Evolutionary conservation across 2,888 invertebrate genomes (phyloP).

Genomic region (Apoda limacodes): DNA sequence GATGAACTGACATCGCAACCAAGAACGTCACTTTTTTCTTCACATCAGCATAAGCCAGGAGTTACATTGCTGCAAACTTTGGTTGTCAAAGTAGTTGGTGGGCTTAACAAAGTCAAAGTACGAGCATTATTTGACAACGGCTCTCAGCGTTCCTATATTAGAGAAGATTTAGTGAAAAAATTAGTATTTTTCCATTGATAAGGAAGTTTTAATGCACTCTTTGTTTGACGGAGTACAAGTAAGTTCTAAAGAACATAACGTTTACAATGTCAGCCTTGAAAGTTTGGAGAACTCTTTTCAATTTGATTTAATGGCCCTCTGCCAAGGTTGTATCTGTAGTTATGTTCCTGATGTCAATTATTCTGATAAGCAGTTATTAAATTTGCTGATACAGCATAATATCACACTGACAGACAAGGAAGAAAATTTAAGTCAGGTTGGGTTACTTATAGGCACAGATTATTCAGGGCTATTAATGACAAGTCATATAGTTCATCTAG

Average conservation of each 20-base stretch:
- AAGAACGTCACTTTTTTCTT: too few relatives aligned
- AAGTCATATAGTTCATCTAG: neutral
- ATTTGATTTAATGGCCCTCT: too few relatives aligned
- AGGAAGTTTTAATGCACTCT: too few relatives aligned
- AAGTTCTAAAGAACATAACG: neutral
- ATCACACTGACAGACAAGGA: neutral
- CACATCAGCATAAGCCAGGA: too few relatives aligned
- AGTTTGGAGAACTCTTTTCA: neutral
- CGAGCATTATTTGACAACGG: constrained; percentile 1
- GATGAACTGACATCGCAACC: too few relatives aligned
- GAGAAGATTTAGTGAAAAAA: neutral
- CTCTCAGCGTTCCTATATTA: neutral
- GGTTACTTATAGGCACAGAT: too few relatives aligned
- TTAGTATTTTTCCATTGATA: neutral
- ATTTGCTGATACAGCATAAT: neutral
- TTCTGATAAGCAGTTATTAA: too few relatives aligned
- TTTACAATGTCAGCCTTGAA: neutral
- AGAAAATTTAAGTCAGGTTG: too few relatives aligned
- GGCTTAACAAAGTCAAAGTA: too few relatives aligned
- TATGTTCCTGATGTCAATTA: neutral
- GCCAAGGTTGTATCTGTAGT: neutral
- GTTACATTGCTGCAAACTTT: too few relatives aligned
- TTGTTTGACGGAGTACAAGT: constrained; percentile 1
- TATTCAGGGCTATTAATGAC: neutral
- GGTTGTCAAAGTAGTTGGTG: too few relatives aligned